Evolutionary conservation across 2,113 vertebrate genomes (phyloP), one percentile per base, ranked within the genome.

Genomic region (Lethenteron camtschaticum): DNA sequence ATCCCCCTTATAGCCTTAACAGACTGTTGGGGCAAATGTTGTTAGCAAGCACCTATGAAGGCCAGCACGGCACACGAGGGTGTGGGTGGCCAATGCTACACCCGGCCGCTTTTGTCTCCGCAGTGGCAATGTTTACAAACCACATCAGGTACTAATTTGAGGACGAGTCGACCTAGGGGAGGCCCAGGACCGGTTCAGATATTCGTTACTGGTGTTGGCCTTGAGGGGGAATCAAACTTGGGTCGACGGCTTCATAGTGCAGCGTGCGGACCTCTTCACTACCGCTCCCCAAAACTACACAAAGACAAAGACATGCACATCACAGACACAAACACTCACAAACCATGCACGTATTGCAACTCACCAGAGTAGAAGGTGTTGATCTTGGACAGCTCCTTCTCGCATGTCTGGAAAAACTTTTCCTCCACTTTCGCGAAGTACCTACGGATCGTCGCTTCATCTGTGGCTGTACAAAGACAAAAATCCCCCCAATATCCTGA

Each of bases 291-390:
- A 11, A 57, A 70, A n/a, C 9, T 12, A 11, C 57, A 11, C 14
- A 68, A 57, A 69, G 11, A 56, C 24, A 69, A 11, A 16, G 57
- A 6, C 6, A 12, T 9, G 55, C 55, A 70, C 14, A 14, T 57
- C 57, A 70, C 13, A 10, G 2, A 7, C n/a, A 4, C 55, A n/a
- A 16, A 57, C 3, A 70, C 20, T n/a, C 11, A 16, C 8, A 57
- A 56, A 18, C 55, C 14, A 11, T 73, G 8, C 8, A 76, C 1
- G 73, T 68, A 71, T 18, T 60, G 77, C 16, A 68, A 73, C 72
- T 85, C 82, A 99, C 94, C 94, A 81, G 94, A 99, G 81, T 99
- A 99, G 83, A 97, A 99, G 56, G 92, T 99, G 82, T 99, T 99
- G 82, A 99, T 99, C 85, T 99, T 99, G 81, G 92, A 86, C 80